These are phyloP conservation scores for Drosophila greeni DNA, from an alignment of 2,888 invertebrate species.

Conservation along the genomic window DNA sequence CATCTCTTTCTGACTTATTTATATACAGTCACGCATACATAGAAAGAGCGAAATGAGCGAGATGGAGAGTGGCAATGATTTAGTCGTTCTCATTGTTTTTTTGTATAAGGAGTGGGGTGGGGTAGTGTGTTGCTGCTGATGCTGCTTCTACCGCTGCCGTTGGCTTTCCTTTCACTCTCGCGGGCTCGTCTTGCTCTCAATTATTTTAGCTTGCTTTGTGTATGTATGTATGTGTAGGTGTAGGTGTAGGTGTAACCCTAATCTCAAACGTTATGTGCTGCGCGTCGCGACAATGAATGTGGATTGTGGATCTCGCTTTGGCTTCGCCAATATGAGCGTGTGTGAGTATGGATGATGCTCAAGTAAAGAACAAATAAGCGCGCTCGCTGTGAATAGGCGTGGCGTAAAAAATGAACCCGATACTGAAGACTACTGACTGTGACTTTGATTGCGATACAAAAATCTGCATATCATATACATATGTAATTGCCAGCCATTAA, in stretches of 20 bases:
- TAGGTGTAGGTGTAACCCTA: constrained; percentile 42
- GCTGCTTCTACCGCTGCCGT: constrained; percentile 10
- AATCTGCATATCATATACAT: constrained; percentile 17
- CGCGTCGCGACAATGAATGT: constrained; percentile 41
- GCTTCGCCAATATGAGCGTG: constrained; percentile 8
- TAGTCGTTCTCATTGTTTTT: constrained; percentile 62
- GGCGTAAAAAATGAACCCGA: constrained; percentile 45
- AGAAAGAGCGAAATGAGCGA: constrained; percentile 44
- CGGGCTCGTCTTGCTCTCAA: constrained; percentile 46
- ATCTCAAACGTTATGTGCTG: constrained; percentile 20
- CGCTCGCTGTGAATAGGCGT: constrained; percentile 58
- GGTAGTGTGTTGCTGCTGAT: constrained; percentile 25
- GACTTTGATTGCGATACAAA: constrained; percentile 41
- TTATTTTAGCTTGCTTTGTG: constrained; percentile 47
- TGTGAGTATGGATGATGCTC: constrained; percentile 2
- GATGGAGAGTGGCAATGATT: constrained; percentile 66
- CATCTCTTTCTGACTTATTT: constrained; percentile 14
- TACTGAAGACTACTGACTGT: constrained; percentile 15
- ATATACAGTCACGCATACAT: constrained; percentile 7
- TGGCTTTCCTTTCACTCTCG: constrained; percentile 56
- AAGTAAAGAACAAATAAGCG: constrained; percentile 17
- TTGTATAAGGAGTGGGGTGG: constrained; percentile 28
- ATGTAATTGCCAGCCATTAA: constrained; percentile 27
- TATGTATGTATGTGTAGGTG: not conserved
- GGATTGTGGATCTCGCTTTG: constrained; percentile 30